Percentiles rank a stretch among this genome's conserved stretches.
Evolutionary conservation across 2,113 vertebrate species (phyloP).

Genomic region (Stegastes partitus): DNA sequence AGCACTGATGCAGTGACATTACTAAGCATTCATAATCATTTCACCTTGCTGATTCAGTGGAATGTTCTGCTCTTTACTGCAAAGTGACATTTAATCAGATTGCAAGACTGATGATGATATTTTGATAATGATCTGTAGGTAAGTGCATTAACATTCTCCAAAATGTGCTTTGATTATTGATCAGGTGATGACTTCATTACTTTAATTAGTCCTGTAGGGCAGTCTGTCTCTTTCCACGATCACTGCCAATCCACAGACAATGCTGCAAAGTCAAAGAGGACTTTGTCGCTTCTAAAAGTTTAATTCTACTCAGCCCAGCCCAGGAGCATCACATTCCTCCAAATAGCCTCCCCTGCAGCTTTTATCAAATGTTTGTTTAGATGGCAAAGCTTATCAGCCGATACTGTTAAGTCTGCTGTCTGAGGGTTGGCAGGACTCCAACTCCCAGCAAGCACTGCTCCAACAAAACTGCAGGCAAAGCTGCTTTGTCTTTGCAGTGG

Average conservation of each 20-base stretch:
- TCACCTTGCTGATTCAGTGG: background rate
- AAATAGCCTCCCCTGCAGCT: slow-evolving; percentile 49
- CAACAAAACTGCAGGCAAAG: slow-evolving; percentile 43
- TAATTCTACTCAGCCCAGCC: background rate
- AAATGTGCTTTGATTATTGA: slow-evolving; percentile 30
- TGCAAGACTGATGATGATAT: slow-evolving; percentile 9
- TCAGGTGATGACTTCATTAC: slow-evolving; percentile 43
- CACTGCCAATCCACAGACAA: background rate
- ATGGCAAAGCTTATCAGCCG: slow-evolving; percentile 55
- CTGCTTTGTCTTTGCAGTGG: slow-evolving; percentile 52
- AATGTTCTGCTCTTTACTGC: slow-evolving; percentile 2
- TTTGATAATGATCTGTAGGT: slow-evolving; percentile 34
- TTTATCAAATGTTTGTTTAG: slow-evolving; percentile 63
- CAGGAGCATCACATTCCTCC: slow-evolving; percentile 13
- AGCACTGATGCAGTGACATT: background rate
- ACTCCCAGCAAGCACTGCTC: slow-evolving; percentile 52
- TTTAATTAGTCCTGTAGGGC: background rate
- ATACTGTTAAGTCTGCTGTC: slow-evolving; percentile 29
- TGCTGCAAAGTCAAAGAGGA: background rate
- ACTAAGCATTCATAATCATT: background rate
- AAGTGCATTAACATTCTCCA: slow-evolving; percentile 19
- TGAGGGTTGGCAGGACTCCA: slow-evolving; percentile 51
- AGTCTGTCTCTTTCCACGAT: slow-evolving; percentile 7
- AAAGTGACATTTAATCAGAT: slow-evolving; percentile 2
- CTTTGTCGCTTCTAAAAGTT: background rate